phyloP scores from a whole-genome alignment of 2,888 invertebrate genomes.

The Philereme vetulata region DNA sequence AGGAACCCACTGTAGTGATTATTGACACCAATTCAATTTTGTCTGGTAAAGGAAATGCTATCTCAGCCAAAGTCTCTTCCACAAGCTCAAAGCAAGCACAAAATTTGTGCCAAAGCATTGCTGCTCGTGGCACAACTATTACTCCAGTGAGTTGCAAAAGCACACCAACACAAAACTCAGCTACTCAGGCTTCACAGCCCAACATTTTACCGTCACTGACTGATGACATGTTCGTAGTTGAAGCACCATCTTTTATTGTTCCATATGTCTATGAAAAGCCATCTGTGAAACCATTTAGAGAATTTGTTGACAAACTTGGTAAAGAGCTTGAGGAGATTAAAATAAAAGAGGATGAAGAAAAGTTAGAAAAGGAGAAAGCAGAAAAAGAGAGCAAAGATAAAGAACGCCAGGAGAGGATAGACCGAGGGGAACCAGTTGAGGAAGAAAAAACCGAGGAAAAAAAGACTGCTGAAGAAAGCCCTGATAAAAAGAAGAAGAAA shows the following conservation, averaged over 20 bases:
- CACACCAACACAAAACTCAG: conserved; percentile 39
- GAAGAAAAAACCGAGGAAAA: conserved; percentile 49
- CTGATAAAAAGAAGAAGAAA: conserved; percentile 56
- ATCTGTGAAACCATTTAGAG: conserved; percentile 90
- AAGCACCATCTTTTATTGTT: conserved; percentile 96
- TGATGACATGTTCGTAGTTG: conserved; percentile 96
- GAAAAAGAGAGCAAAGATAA: conserved; percentile 72
- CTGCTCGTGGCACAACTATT: conserved; percentile 82
- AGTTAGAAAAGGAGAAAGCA: conserved; percentile 58
- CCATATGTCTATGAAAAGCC: conserved; percentile 97
- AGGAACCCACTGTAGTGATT: conserved; percentile 92
- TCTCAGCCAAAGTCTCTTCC: conserved; percentile 39
- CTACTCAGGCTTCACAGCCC: conserved; percentile 55
- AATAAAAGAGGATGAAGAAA: conserved; percentile 68
- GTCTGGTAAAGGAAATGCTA: conserved; percentile 61
- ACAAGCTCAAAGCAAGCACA: conserved; percentile 61
- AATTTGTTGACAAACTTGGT: conserved; percentile 87
- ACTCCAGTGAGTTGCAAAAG: conserved; percentile 73
- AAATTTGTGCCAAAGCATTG: conserved; percentile 77
- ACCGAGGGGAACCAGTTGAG: conserved; percentile 52
- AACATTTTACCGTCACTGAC: conserved; percentile 91
- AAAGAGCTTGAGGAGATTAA: conserved; percentile 84
- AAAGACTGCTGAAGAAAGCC: conserved; percentile 57
- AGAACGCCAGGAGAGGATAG: conserved; percentile 70
- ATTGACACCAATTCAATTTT: conserved; percentile 92